phyloP scores from a whole-genome alignment of 2,888 invertebrate species.

The Euzetes globulus region DNA sequence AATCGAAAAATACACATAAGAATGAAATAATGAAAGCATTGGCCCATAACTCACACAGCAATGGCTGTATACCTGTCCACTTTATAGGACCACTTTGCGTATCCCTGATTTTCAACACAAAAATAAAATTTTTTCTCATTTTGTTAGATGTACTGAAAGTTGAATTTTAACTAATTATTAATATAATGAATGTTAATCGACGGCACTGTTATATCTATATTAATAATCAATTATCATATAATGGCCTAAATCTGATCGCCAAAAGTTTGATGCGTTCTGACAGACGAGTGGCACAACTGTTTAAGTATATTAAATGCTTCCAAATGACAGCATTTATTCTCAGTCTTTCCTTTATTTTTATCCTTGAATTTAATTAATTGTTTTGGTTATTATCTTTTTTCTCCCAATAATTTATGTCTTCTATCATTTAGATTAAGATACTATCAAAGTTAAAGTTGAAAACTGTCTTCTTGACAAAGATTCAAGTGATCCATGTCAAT shows the following conservation, averaged over 20 bases:
- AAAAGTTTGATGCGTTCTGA: conserved; percentile 1
- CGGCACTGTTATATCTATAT: neutral
- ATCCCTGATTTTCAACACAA: too few species aligned
- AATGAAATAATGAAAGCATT: too few species aligned
- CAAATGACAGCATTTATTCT: too few species aligned
- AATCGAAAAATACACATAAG: too few species aligned
- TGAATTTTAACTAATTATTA: neutral
- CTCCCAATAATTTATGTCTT: neutral
- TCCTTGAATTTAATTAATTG: neutral
- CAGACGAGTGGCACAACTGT: neutral
- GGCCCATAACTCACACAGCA: too few species aligned
- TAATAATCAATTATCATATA: neutral
- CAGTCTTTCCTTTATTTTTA: neutral
- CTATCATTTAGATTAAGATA: conserved; percentile 9
- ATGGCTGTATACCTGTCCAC: too few species aligned
- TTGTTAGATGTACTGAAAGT: neutral
- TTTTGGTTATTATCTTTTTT: neutral
- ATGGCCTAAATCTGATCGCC: neutral
- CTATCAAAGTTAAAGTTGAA: neutral
- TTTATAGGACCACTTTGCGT: too few species aligned
- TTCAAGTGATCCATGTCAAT: too few species aligned
- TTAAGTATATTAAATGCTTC: too few species aligned
- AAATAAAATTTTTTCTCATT: neutral
- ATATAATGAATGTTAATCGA: neutral
- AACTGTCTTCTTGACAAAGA: too few species aligned